These are phyloP conservation scores for Myrmophylax atrothorax DNA, from an alignment of 2,113 vertebrate species.

Conservation along the genomic window DNA sequence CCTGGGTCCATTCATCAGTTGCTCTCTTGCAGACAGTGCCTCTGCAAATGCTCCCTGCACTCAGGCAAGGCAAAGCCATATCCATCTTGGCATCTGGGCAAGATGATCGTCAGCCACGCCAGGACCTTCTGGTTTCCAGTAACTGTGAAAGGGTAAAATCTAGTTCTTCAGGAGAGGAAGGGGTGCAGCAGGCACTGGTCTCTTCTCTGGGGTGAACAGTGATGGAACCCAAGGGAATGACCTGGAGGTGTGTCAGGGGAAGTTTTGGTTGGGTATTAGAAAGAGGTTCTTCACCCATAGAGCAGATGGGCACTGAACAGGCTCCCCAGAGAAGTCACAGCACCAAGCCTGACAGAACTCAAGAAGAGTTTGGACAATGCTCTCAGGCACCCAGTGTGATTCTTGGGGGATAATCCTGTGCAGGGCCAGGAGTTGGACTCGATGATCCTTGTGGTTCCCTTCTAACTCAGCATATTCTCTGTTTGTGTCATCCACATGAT, in stretches of 20 bases:
- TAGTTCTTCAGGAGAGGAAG: neutral
- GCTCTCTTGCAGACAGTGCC: neutral
- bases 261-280: neutral
- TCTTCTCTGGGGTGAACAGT: neutral
- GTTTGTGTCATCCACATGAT: neutral
- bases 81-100: neutral
- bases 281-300: neutral
- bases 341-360: neutral
- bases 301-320: neutral
- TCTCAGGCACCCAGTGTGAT: neutral
- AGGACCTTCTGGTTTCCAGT: neutral
- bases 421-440: neutral
- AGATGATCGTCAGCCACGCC: accelerated
- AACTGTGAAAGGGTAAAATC: neutral
- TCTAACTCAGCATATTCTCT: neutral
- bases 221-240: neutral
- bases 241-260: neutral
- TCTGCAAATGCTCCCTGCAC: neutral
- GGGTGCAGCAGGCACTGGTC: neutral
- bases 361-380: neutral
- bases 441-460: neutral
- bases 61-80: neutral
- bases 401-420: neutral
- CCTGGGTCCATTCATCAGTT: constrained; percentile 1
- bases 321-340: neutral